These are phyloP conservation scores for Apteryx owenii DNA, from an alignment of 2,113 vertebrate species.

Conservation along the genomic window DNA sequence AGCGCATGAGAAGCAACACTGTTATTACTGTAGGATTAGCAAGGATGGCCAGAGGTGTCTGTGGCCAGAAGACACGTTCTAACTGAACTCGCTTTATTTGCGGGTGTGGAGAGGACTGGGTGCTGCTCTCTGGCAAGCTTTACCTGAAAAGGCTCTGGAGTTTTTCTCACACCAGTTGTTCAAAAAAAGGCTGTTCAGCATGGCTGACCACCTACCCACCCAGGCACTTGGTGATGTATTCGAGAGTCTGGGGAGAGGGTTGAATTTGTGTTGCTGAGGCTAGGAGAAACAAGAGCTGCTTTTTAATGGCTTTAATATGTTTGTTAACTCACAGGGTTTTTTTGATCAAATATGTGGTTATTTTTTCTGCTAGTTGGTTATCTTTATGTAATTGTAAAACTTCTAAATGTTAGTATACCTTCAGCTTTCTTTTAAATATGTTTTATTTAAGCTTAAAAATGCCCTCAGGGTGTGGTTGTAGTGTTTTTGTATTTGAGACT, in stretches of 20 bases:
- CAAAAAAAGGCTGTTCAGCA: neutral
- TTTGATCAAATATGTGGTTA: neutral
- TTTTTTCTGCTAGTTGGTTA: neutral
- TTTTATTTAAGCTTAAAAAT: neutral
- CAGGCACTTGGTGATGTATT: neutral
- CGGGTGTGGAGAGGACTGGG: neutral
- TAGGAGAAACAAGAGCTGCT: neutral
- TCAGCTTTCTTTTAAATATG: neutral
- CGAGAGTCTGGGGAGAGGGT: neutral
- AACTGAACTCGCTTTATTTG: neutral
- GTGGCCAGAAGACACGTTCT: neutral
- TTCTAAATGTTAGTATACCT: neutral
- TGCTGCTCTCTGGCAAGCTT: neutral
- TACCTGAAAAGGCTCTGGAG: neutral
- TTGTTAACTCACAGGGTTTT: neutral
- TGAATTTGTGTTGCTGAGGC: neutral
- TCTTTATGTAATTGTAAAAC: neutral
- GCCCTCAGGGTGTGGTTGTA: neutral
- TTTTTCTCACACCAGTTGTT: neutral
- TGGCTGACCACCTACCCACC: neutral
- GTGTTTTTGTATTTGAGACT: neutral
- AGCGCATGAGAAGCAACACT: neutral
- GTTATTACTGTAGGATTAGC: neutral
- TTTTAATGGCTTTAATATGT: neutral
- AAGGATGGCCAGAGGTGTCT: neutral